Conservation (phyloP, 2,797 vertebrate species). For the Alouatta caraya region DNA sequence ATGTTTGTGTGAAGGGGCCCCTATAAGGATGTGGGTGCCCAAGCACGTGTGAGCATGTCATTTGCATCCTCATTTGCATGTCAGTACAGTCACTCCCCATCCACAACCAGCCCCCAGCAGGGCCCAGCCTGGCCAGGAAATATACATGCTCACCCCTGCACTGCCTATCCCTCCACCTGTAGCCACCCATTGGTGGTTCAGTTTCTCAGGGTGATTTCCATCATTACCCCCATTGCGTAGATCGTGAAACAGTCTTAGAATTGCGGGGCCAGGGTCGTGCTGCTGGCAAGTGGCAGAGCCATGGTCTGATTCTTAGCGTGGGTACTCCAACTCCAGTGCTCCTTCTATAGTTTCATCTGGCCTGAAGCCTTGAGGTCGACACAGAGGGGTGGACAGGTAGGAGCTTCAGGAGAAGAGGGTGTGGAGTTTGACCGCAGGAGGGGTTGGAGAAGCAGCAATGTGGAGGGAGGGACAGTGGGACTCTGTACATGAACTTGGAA, state of each 20-base stretch:
- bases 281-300: not conserved
- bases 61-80: slow-evolving; percentile 50
- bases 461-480: not conserved
- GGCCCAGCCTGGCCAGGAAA: not conserved
- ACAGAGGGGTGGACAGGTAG: not conserved
- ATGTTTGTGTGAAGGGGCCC: not conserved
- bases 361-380: not conserved
- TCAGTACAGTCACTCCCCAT: not conserved
- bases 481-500: not conserved
- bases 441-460: not conserved
- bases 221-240: not conserved
- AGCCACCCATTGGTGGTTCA: not conserved
- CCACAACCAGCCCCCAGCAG: not conserved
- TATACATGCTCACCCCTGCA: accelerated
- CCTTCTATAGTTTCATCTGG: not conserved
- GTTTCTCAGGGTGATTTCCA: not conserved
- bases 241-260: not conserved
- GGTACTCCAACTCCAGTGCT: not conserved
- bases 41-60: not conserved
- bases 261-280: not conserved
- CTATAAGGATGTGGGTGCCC: not conserved
- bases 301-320: not conserved
- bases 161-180: not conserved
- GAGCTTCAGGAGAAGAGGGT: not conserved
- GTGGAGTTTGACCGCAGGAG: not conserved